Base-by-base conservation (phyloP, 2,797 vertebrate genomes). In the Ptychadena robeensis region DNA sequence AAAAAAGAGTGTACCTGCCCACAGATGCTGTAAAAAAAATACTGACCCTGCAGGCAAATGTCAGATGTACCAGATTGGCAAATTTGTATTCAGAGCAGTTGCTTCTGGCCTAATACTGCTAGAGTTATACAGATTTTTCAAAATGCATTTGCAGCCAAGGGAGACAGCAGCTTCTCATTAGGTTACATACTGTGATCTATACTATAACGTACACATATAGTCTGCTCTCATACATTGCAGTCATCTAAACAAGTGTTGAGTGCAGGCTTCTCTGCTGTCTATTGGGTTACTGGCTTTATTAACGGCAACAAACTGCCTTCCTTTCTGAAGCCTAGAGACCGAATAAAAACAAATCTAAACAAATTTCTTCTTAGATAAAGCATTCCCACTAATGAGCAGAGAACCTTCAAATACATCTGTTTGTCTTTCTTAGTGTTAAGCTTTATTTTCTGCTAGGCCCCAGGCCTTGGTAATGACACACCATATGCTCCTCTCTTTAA, bases 351-450 rank as follows among this genome's bases (percentile, higher is more conserved):
- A 85, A 85, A 80, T 85, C 83, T 85, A 82, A 86, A 78, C 67
- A 73, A 80, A 81, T 83, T 81, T 68, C 80, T 78, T 74, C 57
- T 83, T 32, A 76, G 78, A 73, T 82, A 65, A 80, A 82, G 73
- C 61, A 57, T 73, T 65, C 72, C 64, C 80, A 61, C 76, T 66
- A 75, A 73, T 53, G 82, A 80, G 66, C 63, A 48, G 18, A 44
- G 71, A 18, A 69, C 53, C 77, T 73, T 74, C 34, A 88, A 86
- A 88, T 69, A 40, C 79, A 37, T 88, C 91, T 88, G 91, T 93
- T 93, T 94, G 93, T 91, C 92, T 93, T 91, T 91, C 92, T 93
- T 91, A 92, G 92, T 86, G 87, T 65, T 81, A 86, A 83, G 71
- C 85, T 85, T 85, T 85, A 85, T 85, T 82, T 84, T 91, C 90